Percentiles rank a stretch among this genome's conserved stretches.
These are phyloP conservation scores for Mycetomoellerius zeteki DNA, from an alignment of 1,140 invertebrate species.

Conservation along the genomic window DNA sequence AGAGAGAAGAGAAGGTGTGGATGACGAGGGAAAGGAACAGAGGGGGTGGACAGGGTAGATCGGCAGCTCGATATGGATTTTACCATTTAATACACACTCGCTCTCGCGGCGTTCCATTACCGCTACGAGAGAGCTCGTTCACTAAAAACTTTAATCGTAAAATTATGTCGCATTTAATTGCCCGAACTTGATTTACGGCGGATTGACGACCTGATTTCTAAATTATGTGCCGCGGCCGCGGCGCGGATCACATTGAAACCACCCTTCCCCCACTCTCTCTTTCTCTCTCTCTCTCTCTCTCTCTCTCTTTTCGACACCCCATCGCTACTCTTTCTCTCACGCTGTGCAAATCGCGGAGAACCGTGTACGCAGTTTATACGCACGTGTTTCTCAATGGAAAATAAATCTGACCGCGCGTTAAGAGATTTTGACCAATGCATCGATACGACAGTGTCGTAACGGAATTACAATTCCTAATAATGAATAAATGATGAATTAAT, in stretches of 20 bases:
- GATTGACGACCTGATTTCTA: constrained; percentile 78
- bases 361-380: background rate
- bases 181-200: constrained; percentile 78
- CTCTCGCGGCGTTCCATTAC: constrained; percentile 59
- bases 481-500: background rate
- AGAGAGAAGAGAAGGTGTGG: background rate
- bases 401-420: constrained; percentile 12
- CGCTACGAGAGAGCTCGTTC: constrained; percentile 61
- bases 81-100: constrained; percentile 69
- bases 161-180: constrained; percentile 79
- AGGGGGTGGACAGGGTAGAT: background rate
- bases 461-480: background rate
- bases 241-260: constrained; percentile 36
- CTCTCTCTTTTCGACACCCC: background rate
- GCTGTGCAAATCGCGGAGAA: background rate
- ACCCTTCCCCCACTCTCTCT: too few species aligned
- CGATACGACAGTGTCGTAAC: background rate
- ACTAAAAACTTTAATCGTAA: constrained; percentile 78
- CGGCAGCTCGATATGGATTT: constrained; percentile 67
- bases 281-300: background rate
- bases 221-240: constrained; percentile 68
- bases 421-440: constrained; percentile 9
- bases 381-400: background rate
- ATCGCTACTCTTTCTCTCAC: constrained; percentile 2
- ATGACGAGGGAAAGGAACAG: background rate